A percentile compares a stretch with the other conserved stretches of the same genome.
Evolutionary conservation across 2,113 vertebrate genomes (phyloP).

Genomic region (Equus quagga): DNA sequence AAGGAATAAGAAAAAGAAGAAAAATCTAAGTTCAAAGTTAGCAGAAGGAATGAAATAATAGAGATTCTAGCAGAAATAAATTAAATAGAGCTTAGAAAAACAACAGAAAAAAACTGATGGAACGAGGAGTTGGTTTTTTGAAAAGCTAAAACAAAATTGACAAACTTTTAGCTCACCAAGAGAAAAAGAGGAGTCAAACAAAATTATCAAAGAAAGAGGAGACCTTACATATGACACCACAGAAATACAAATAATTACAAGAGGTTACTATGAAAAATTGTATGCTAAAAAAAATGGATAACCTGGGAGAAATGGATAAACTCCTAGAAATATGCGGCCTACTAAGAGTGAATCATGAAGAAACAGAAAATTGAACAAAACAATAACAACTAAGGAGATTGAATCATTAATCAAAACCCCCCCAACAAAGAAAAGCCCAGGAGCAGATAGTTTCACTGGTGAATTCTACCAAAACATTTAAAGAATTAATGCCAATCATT

Average conservation of each 20-base stretch:
- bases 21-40: not conserved
- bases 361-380: not conserved
- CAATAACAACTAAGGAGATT: not conserved
- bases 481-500: not conserved
- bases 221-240: not conserved
- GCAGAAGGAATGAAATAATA: not conserved
- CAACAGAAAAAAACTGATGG: not conserved
- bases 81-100: not conserved
- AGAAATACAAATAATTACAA: not conserved
- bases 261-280: not conserved
- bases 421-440: not conserved
- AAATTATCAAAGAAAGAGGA: not conserved
- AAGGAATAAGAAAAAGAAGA: not conserved
- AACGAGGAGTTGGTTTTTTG: not conserved
- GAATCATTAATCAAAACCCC: not conserved
- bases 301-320: not conserved
- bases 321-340: not conserved
- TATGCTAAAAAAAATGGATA: not conserved
- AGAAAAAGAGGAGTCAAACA: not conserved
- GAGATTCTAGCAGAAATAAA: not conserved
- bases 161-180: not conserved
- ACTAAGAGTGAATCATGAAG: not conserved
- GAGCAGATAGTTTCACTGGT: not conserved
- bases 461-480: not conserved
- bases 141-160: not conserved